Percentiles rank a stretch among this genome's conserved stretches.
Conservation (phyloP, 2,113 vertebrate genomes). For the Loxodonta africana region DNA sequence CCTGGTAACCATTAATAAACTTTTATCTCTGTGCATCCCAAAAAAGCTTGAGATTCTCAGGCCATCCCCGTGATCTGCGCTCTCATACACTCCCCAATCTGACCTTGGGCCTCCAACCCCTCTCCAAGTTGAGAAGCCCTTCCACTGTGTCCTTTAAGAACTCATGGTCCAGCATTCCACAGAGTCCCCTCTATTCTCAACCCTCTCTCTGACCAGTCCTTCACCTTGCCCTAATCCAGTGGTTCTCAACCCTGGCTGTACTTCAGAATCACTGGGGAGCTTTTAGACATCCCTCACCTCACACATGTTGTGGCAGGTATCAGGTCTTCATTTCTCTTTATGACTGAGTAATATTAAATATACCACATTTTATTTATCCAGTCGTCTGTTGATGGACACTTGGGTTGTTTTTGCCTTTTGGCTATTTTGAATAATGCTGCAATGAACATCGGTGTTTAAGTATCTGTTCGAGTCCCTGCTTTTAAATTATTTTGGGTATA, state of each 20-base stretch:
- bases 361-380: not conserved
- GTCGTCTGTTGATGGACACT: not conserved
- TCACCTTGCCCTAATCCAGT: not conserved
- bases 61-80: not conserved
- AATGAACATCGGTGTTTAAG: not conserved
- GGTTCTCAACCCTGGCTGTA: constrained; percentile 2
- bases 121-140: not conserved
- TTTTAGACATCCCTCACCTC: not conserved
- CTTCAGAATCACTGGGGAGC: not conserved
- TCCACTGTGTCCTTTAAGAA: not conserved
- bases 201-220: not conserved
- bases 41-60: not conserved
- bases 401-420: not conserved
- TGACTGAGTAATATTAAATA: not conserved
- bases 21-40: not conserved
- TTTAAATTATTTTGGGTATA: not conserved
- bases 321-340: not conserved
- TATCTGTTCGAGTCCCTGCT: not conserved
- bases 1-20: not conserved
- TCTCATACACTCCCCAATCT: not conserved
- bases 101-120: not conserved
- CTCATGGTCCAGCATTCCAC: not conserved
- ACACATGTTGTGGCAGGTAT: not conserved
- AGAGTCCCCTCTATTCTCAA: constrained; percentile 3
- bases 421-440: not conserved